Conservation (phyloP, 2,888 invertebrate genomes). For the Corythucha ciliata region DNA sequence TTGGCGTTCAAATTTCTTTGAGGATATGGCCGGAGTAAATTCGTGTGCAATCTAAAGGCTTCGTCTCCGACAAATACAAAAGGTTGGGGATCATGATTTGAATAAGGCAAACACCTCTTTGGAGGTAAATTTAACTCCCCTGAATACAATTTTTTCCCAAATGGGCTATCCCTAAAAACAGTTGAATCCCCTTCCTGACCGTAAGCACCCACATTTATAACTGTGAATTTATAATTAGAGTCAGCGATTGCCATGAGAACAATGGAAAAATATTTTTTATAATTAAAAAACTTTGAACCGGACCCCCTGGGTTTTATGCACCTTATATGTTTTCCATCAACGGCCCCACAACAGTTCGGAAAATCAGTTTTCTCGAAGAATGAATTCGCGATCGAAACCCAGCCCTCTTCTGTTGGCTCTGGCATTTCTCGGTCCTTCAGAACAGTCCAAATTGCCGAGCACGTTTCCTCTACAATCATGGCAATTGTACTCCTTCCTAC, state of each 20-base stretch:
- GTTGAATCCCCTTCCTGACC: slow-evolving; percentile 20
- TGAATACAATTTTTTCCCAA: slow-evolving; percentile 28
- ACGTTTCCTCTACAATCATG: slow-evolving; percentile 17
- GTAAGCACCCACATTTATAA: slow-evolving; percentile 19
- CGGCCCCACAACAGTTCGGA: slow-evolving; percentile 10
- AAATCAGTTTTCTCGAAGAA: slow-evolving; percentile 20
- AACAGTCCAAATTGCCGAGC: slow-evolving; percentile 16
- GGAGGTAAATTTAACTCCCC: slow-evolving; percentile 26
- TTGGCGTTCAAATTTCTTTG: too few species aligned
- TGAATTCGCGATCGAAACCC: slow-evolving; percentile 13
- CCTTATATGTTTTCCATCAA: slow-evolving; percentile 20
- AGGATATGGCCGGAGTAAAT: too few species aligned
- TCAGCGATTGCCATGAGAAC: slow-evolving; percentile 22
- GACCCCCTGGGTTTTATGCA: slow-evolving; percentile 18
- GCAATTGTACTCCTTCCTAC: slow-evolving; percentile 19
- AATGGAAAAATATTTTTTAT: slow-evolving; percentile 22
- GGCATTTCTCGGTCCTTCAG: slow-evolving; percentile 13
- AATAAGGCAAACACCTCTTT: slow-evolving; percentile 22
- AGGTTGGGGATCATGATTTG: slow-evolving; percentile 10
- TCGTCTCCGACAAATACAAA: too few species aligned
- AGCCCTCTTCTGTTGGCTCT: slow-evolving; percentile 17
- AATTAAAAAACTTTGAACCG: slow-evolving; percentile 22
- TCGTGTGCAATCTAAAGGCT: too few species aligned
- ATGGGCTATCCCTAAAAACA: slow-evolving; percentile 21
- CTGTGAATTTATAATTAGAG: slow-evolving; percentile 19